phyloP scores from a whole-genome alignment of 2,888 invertebrate genomes.

The Cerastis leucographa region DNA sequence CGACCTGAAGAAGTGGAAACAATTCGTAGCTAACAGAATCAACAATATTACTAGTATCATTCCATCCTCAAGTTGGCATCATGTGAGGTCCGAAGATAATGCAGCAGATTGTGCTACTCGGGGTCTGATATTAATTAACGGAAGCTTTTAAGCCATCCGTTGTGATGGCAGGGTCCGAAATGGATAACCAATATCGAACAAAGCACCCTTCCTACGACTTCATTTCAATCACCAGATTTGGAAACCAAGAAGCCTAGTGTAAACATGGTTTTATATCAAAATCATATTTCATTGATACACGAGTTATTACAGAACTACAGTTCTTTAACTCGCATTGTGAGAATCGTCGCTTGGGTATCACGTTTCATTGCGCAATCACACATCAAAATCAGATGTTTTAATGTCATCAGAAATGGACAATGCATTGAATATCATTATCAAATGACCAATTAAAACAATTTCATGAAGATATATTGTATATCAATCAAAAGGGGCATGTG shows the following conservation, averaged over 20 bases:
- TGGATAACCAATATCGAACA: background rate
- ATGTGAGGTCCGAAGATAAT: background rate
- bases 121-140: background rate
- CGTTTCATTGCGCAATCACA: background rate
- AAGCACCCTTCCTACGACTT: background rate
- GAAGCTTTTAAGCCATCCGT: background rate
- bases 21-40: background rate
- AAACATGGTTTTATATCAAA: slow-evolving; percentile 3
- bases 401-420: background rate
- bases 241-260: background rate
- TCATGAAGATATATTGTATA: background rate
- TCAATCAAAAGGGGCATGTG: too few relatives aligned
- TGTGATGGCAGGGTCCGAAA: slow-evolving; percentile 4
- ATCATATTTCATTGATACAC: background rate
- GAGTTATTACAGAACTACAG: slow-evolving; percentile 1
- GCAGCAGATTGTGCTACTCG: background rate
- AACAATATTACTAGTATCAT: background rate
- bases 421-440: background rate
- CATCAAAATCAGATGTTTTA: background rate
- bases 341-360: background rate
- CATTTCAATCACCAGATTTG: background rate
- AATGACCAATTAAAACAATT: too few relatives aligned
- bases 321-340: slow-evolving; percentile 10
- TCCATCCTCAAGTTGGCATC: background rate
- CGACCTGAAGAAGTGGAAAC: background rate